A percentile compares a stretch with the other conserved stretches of the same genome.
Evolutionary conservation across 1,140 invertebrate genomes (phyloP).

Genomic region (Hylaeus anthracinus): DNA sequence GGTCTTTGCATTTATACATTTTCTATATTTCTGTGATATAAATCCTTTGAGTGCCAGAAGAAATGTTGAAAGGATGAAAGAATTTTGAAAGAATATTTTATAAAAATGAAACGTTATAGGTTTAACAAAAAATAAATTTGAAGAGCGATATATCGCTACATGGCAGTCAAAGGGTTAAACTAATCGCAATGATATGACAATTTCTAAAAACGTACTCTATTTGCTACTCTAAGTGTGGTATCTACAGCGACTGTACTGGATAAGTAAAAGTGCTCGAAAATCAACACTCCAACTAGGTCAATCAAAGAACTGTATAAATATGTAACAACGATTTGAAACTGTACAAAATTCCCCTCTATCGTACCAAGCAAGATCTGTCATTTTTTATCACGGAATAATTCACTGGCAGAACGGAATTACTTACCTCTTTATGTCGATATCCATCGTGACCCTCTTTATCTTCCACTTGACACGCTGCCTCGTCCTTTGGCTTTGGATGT

Average conservation of each 20-base stretch:
- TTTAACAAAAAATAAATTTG: too few relatives aligned
- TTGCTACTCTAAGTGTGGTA: not conserved
- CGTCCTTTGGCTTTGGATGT: constrained; percentile 76
- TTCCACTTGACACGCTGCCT: constrained; percentile 73
- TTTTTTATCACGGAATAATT: not conserved
- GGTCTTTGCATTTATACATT: not conserved
- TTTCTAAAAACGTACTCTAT: not conserved
- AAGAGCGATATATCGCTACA: too few relatives aligned
- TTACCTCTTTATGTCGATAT: constrained; percentile 74
- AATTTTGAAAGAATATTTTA: too few relatives aligned
- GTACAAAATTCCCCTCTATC: not conserved
- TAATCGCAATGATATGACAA: too few relatives aligned
- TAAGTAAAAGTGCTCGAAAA: not conserved
- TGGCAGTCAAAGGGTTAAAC: too few relatives aligned
- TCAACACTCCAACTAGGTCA: not conserved
- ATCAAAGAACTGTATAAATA: not conserved
- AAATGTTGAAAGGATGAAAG: too few relatives aligned
- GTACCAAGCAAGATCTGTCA: not conserved
- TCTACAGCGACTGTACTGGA: not conserved
- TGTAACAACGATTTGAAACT: not conserved
- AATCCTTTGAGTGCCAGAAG: too few relatives aligned
- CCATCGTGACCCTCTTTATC: constrained; percentile 66
- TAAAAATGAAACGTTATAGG: too few relatives aligned
- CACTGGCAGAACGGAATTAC: not conserved
- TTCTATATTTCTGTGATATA: not conserved